These are phyloP conservation scores for Harpalus rufipes DNA, from an alignment of 2,888 invertebrate species.

Conservation along the genomic window DNA sequence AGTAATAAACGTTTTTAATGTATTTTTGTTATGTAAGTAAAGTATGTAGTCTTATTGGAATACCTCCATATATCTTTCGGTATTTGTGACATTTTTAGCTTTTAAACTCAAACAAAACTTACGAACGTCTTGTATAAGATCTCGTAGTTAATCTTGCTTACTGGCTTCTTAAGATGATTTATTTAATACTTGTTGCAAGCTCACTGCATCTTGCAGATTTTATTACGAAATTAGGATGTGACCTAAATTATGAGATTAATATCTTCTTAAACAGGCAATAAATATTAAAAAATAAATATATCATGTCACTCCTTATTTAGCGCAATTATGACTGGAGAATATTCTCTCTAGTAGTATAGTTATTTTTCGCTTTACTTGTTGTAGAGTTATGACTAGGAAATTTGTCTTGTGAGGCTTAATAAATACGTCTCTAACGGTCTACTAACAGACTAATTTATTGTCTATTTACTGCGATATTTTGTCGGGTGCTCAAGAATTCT, in stretches of 20 bases:
- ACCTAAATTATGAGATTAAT: slow-evolving; percentile 64
- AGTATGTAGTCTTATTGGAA: slow-evolving; percentile 31
- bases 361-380: slow-evolving; percentile 23
- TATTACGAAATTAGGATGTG: slow-evolving; percentile 65
- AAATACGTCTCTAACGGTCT: slow-evolving; percentile 42
- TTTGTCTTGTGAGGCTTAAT: slow-evolving; percentile 39
- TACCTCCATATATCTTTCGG: slow-evolving; percentile 25
- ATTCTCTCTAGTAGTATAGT: neutral
- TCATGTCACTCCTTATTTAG: slow-evolving; percentile 60
- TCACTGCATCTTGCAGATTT: slow-evolving; percentile 39
- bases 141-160: slow-evolving; percentile 43
- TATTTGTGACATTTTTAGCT: slow-evolving; percentile 34
- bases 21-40: slow-evolving; percentile 24
- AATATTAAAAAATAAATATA: slow-evolving; percentile 63
- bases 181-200: slow-evolving; percentile 29
- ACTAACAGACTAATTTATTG: slow-evolving; percentile 39
- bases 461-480: slow-evolving; percentile 26
- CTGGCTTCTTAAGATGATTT: slow-evolving; percentile 37
- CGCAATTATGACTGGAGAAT: slow-evolving; percentile 45
- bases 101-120: slow-evolving; percentile 38
- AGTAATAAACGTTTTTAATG: neutral
- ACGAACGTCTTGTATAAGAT: slow-evolving; percentile 28
- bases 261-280: slow-evolving; percentile 62
- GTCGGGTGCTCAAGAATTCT: slow-evolving; percentile 2
- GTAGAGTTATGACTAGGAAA: slow-evolving; percentile 30